A percentile compares a stretch with the other conserved stretches of the same genome.
phyloP scores from a whole-genome alignment of 2,888 invertebrate genomes.

The Orthosia cruda region DNA sequence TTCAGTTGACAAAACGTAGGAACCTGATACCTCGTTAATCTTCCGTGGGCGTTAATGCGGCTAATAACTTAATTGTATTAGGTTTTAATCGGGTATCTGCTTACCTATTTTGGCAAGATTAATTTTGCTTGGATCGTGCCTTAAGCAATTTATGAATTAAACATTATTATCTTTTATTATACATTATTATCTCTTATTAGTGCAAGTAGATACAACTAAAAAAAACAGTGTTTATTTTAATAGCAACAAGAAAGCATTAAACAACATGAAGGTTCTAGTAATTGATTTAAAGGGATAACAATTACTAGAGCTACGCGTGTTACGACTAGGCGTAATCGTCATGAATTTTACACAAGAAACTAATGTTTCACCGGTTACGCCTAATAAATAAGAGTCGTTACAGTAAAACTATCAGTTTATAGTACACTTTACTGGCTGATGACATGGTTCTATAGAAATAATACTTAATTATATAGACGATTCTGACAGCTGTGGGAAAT shows the following conservation, averaged over 20 bases:
- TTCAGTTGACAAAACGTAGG: conserved; percentile 28
- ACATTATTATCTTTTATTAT: no score
- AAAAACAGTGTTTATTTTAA: conserved; percentile 23
- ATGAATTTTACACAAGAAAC: conserved; percentile 46
- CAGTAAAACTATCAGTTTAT: conserved; percentile 33
- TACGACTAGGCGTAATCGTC: conserved; percentile 33
- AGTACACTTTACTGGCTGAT: conserved; percentile 26
- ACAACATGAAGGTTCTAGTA: conserved; percentile 14
- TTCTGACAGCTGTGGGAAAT: conserved; percentile 36
- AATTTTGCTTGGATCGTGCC: background rate
- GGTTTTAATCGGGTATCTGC: conserved; percentile 35
- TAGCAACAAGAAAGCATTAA: conserved; percentile 17
- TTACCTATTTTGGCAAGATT: conserved; percentile 5
- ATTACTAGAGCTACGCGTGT: conserved; percentile 35
- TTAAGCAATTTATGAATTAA: conserved; percentile 7
- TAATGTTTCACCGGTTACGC: conserved; percentile 41
- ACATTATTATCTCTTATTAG: background rate
- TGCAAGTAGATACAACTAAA: background rate
- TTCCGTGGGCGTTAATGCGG: conserved; percentile 41
- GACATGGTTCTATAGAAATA: conserved; percentile 24
- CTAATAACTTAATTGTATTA: conserved; percentile 66
- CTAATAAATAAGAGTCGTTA: conserved; percentile 38
- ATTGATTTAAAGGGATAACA: conserved; percentile 47
- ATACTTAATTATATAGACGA: conserved; percentile 32
- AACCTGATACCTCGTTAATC: conserved; percentile 39